A percentile compares a stretch with the other conserved stretches of the same genome.
Evolutionary conservation across 92 coral and sea anemone genomes (phyloP).

Genomic region (Meandrina meandrites): DNA sequence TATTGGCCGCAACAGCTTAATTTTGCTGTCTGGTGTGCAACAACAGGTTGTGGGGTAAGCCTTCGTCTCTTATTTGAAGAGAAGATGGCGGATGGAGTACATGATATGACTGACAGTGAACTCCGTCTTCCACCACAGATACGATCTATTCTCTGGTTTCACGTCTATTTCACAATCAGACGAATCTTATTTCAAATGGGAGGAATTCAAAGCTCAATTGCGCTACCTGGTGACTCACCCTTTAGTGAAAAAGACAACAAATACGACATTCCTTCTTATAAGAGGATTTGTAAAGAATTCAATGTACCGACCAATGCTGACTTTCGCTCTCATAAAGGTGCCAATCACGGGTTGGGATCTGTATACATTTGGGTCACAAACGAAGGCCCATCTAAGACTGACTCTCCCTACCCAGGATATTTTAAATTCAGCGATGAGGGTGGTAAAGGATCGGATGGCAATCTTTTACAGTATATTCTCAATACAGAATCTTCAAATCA

Average conservation of each 20-base stretch:
- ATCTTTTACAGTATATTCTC: not conserved
- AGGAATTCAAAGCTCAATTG: not conserved
- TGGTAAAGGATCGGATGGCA: constrained; percentile 16
- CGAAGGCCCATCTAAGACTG: not conserved
- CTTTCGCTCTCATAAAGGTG: not conserved
- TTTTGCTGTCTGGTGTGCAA: constrained; percentile 30
- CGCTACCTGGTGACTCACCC: constrained; percentile 27
- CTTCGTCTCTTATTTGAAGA: not conserved
- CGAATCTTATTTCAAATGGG: constrained; percentile 24
- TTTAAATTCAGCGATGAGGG: constrained; percentile 28
- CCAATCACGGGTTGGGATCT: not conserved
- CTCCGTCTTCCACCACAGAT: constrained; percentile 3
- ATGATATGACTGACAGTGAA: not conserved
- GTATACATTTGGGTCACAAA: not conserved
- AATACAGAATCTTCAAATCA: not conserved
- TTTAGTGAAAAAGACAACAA: constrained; percentile 10
- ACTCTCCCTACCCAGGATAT: not conserved
- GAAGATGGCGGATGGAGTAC: not conserved
- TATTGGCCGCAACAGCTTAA: constrained; percentile 38
- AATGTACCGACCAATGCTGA: not conserved
- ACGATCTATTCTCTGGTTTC: constrained; percentile 19
- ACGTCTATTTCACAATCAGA: constrained; percentile 25
- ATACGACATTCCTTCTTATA: constrained; percentile 13
- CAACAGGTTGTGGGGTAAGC: constrained; percentile 20
- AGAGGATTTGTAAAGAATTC: constrained; percentile 9